Evolutionary conservation across 2,113 vertebrate species (phyloP), one percentile per base, ranked within the genome.

Genomic region (Todiramphus chloris): DNA sequence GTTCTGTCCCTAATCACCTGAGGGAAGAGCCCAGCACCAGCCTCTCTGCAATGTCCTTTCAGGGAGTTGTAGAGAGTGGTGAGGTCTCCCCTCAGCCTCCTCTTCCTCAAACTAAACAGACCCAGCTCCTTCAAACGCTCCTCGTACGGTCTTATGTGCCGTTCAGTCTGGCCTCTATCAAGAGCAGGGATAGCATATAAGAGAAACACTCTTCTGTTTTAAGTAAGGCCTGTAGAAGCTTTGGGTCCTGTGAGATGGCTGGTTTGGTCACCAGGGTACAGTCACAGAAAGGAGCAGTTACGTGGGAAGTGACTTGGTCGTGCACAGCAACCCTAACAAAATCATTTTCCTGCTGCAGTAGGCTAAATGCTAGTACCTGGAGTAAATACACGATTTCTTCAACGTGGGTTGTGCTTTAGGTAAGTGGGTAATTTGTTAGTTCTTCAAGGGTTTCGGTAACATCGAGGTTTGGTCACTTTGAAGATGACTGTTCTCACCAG

Each of bases 391-490:
- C 53, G 15, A 41, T 43, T 83, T 80, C 46, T 25, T 86, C 37
- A 74, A 6, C 10, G 18, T 17, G 8, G 13, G 15, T 50, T 82
- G 11, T 68, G 19, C 35, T 92, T 53, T 62, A 79, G 41, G 19
- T 68, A 28, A 58, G 24, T 58, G 24, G 25, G 8, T 87, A 82
- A 56, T 69, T 87, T 70, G 25, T 55, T 66, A 66, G 24, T 12
- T 89, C 51, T 67, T 93, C 7, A 67, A 2, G 63, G 46, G 19
- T 46, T 63, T 87, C 51, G n/a, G 60, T 56, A 44, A 11, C 2
- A 1, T 46, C 23, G 69, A 0, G 2, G 0, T 30, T 70, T 74
- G 55, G n/a, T 82, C 3, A 2, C 39, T 75, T 37, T 70, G 35
- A 67, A 48, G 43, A 9, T 63, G 21, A 28, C 41, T 51, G 5